phyloP scores from a whole-genome alignment of 2,113 vertebrate genomes.

The Nerophis ophidion region DNA sequence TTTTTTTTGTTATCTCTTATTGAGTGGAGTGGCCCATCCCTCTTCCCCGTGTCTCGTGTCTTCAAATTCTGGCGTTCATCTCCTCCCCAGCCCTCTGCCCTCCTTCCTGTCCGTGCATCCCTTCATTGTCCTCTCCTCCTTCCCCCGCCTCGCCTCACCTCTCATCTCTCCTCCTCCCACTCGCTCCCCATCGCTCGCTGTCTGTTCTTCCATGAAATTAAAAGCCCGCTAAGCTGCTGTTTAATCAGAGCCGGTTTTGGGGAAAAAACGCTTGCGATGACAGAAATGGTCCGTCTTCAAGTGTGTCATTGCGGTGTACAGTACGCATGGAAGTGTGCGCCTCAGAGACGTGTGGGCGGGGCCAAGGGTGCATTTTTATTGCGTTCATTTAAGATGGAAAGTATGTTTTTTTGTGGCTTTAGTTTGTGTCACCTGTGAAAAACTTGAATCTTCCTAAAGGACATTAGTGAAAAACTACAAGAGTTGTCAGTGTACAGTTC shows the following conservation, averaged over 20 bases:
- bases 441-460: too few species aligned
- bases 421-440: too few species aligned
- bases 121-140: slow-evolving; percentile 17
- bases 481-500: too few species aligned
- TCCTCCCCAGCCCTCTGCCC: slow-evolving; percentile 8
- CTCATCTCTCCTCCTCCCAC: slow-evolving; percentile 12
- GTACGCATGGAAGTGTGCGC: slow-evolving; percentile 21
- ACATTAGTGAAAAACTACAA: too few species aligned
- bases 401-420: background rate
- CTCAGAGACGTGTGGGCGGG: background rate
- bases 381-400: background rate
- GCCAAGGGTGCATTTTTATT: background rate
- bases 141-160: background rate
- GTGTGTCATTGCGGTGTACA: slow-evolving; percentile 32
- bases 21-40: slow-evolving; percentile 3
- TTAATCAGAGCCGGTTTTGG: slow-evolving; percentile 70
- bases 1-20: too few species aligned
- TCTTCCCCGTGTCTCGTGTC: slow-evolving; percentile 27
- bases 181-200: slow-evolving; percentile 55
- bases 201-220: slow-evolving; percentile 78
- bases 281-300: slow-evolving; percentile 54
- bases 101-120: slow-evolving; percentile 24
- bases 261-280: slow-evolving; percentile 66
- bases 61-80: slow-evolving; percentile 29
- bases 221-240: slow-evolving; percentile 72